Base-by-base conservation (phyloP, 2,888 invertebrate genomes). In the Cacoxenus indagator region DNA sequence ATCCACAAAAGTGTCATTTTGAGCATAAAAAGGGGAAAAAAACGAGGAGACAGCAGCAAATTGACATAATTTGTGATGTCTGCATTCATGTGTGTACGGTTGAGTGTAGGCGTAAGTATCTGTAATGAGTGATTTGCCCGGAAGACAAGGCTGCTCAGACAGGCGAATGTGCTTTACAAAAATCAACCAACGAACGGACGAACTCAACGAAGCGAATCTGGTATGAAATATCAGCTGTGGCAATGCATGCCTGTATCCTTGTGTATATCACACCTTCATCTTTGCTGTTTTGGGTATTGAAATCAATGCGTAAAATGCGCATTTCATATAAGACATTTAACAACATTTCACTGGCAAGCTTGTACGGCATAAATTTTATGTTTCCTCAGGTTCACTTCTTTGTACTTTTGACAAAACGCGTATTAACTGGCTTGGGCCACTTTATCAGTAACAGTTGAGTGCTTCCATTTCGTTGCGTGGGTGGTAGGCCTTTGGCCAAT, bases 101-200 rank as follows among this genome's bases (percentile, higher is more conserved):
- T 73, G 78, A 73, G 72, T 73, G 74, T 73, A 75, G 74, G 82
- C 76, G 74, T 76, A 75, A 82, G 83, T 75, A 82, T 59, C 14
- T 82, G 81, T 80, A 81, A 81, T 82, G 81, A 82, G 73, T 82
- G 81, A 81, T 81, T 81, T 82, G 77, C 75, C 81, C 82, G 77
- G 73, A 72, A 76, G 82, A 74, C 75, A 66, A n/a, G 70, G 65
- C 45, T 62, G 61, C 24, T 62, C 45, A 62, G 61, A 62, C 61
- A 62, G 43, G 61, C 43, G 61, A 62, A 62, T 45, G 45, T 24
- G 61, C 61, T 62, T 62, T 62, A 37, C 24, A 62, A 62, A 62
- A 62, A 45, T 62, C 61, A 62, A 43, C 43, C 24, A 62, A 62
- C 45, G 24, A 43, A 31, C 43, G 19, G 11, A 59, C 29, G 11